Evolutionary conservation across 2,113 vertebrate genomes (phyloP).

Genomic region (Cygnus atratus): DNA sequence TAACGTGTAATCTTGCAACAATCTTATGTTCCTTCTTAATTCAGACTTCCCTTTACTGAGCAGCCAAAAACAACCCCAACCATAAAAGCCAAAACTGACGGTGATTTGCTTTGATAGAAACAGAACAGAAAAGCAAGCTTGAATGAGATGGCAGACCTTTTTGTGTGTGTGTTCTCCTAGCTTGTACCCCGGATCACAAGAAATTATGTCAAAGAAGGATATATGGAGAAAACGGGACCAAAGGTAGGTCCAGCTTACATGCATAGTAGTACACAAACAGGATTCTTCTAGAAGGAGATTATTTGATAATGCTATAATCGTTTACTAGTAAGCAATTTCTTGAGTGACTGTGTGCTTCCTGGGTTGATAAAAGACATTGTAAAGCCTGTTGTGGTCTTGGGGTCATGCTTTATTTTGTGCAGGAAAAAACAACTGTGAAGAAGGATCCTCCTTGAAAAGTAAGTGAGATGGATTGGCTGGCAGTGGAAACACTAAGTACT

Average conservation of each 20-base stretch:
- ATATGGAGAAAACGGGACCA: slow-evolving; percentile 96
- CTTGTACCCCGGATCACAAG: slow-evolving; percentile 85
- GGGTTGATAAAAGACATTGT: not conserved
- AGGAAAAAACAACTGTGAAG: not conserved
- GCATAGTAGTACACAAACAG: not conserved
- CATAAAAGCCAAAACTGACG: not conserved
- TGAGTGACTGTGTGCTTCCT: not conserved
- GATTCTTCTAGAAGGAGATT: not conserved
- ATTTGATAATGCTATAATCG: not conserved
- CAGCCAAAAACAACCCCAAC: not conserved
- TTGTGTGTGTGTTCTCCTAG: slow-evolving; percentile 66
- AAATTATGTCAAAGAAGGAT: slow-evolving; percentile 87
- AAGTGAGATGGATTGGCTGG: not conserved
- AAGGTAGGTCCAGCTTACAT: slow-evolving; percentile 76
- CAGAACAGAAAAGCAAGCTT: not conserved
- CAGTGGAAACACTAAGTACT: not conserved
- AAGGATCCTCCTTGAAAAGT: not conserved
- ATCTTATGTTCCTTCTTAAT: not conserved
- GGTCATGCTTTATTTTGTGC: not conserved
- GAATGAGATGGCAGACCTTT: not conserved
- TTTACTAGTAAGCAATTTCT: not conserved
- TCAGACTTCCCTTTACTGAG: slow-evolving; percentile 33
- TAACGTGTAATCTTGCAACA: not conserved
- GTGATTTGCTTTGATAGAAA: slow-evolving; percentile 10
- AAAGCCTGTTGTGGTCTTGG: not conserved